Conservation (phyloP, 2,797 vertebrate species). For the Gila robusta region DNA sequence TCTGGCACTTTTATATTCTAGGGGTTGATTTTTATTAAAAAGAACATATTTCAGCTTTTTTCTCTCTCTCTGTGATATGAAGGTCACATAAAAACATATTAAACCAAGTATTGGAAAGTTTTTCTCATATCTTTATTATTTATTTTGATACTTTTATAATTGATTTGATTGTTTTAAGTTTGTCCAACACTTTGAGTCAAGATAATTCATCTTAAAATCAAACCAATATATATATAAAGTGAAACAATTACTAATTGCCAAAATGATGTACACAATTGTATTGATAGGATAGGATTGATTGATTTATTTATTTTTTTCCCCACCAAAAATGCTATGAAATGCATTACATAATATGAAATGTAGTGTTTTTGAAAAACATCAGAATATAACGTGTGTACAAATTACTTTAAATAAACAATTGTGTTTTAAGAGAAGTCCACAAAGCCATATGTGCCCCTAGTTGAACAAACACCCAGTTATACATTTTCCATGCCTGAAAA, state of each 20-base stretch:
- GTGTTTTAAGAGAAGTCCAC: background rate
- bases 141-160: background rate
- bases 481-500: background rate
- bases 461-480: conserved; percentile 24
- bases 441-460: background rate
- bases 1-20: background rate
- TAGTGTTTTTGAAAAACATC: background rate
- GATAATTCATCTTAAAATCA: background rate
- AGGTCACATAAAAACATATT: background rate
- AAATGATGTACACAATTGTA: background rate
- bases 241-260: background rate
- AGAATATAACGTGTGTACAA: background rate
- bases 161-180: background rate
- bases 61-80: background rate
- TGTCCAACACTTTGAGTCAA: background rate
- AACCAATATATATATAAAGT: background rate
- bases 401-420: background rate
- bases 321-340: conserved; percentile 1
- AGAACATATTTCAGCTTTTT: background rate
- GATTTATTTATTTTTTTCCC: background rate
- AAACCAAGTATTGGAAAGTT: background rate
- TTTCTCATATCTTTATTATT: background rate
- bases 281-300: too few relatives aligned
- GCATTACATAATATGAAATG: background rate
- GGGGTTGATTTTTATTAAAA: conserved; percentile 10